These are phyloP conservation scores for Camponotus vicinus DNA, from an alignment of 1,140 invertebrate species.

Conservation along the genomic window DNA sequence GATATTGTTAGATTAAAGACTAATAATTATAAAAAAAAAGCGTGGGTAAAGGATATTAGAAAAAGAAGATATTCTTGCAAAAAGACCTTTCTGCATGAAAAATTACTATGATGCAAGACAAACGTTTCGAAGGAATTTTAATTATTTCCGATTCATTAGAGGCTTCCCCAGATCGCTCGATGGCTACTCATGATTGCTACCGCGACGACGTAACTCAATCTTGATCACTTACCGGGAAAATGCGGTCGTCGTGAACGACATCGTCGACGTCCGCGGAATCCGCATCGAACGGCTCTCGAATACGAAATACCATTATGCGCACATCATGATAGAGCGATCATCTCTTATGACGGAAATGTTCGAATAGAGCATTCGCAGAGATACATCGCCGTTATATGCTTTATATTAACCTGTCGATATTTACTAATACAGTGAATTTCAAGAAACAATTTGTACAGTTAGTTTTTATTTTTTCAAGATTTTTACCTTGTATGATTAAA, in stretches of 20 bases:
- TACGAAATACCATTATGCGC: slow-evolving; percentile 45
- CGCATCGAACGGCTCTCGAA: slow-evolving; percentile 43
- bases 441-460: slow-evolving; percentile 28
- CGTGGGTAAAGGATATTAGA: background rate
- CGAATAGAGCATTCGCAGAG: slow-evolving; percentile 44
- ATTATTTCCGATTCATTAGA: slow-evolving; percentile 43
- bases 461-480: background rate
- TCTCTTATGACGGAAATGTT: slow-evolving; percentile 45
- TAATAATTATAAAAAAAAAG: slow-evolving; percentile 6
- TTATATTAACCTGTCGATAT: slow-evolving; percentile 12
- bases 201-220: slow-evolving; percentile 45
- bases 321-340: slow-evolving; percentile 49
- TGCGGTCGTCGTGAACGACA: slow-evolving; percentile 35
- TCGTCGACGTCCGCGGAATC: slow-evolving; percentile 50
- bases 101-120: background rate
- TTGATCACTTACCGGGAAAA: slow-evolving; percentile 47
- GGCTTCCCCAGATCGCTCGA: slow-evolving; percentile 19
- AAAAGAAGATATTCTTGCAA: background rate
- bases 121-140: slow-evolving; percentile 25
- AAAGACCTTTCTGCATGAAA: background rate
- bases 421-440: background rate
- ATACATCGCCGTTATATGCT: background rate
- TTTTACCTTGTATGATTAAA: background rate
- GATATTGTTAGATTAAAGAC: background rate
- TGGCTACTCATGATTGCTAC: slow-evolving; percentile 41